phyloP scores from a whole-genome alignment of 1,140 invertebrate genomes.

The Trichonephila clavata region DNA sequence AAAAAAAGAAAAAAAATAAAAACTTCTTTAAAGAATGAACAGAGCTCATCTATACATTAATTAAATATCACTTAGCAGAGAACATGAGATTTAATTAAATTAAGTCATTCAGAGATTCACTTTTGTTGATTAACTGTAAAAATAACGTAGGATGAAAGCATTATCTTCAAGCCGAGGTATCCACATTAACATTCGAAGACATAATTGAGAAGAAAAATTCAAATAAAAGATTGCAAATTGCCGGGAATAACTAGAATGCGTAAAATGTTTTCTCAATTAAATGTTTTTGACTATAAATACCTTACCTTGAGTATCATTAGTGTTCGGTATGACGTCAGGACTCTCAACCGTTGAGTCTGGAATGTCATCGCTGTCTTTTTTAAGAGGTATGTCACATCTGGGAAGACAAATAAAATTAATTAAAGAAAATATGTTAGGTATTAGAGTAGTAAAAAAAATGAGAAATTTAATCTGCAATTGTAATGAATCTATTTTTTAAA shows the following conservation, averaged over 20 bases:
- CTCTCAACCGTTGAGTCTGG: constrained; percentile 71
- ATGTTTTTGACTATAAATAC: background rate
- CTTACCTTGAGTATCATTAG: constrained; percentile 73
- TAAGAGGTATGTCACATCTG: constrained; percentile 75
- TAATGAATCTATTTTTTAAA: background rate
- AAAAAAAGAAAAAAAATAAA: background rate
- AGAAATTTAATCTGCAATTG: background rate
- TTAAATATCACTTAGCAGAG: constrained; percentile 29
- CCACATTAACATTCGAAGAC: background rate
- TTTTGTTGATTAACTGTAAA: background rate
- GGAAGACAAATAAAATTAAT: background rate
- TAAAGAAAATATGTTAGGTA: background rate
- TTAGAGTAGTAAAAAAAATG: background rate
- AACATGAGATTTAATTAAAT: constrained; percentile 36
- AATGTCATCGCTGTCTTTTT: constrained; percentile 77
- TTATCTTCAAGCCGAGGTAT: background rate
- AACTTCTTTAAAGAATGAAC: background rate
- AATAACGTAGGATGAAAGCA: background rate
- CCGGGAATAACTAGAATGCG: background rate
- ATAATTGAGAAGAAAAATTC: constrained; percentile 1
- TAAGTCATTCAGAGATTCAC: background rate
- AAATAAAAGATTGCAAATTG: constrained; percentile 10
- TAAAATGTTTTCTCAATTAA: constrained; percentile 48
- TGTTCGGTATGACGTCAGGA: constrained; percentile 74
- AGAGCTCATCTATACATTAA: background rate